Percentiles rank a stretch among this genome's conserved stretches.
phyloP scores from a whole-genome alignment of 2,113 vertebrate species.

The Austrofundulus limnaeus region DNA sequence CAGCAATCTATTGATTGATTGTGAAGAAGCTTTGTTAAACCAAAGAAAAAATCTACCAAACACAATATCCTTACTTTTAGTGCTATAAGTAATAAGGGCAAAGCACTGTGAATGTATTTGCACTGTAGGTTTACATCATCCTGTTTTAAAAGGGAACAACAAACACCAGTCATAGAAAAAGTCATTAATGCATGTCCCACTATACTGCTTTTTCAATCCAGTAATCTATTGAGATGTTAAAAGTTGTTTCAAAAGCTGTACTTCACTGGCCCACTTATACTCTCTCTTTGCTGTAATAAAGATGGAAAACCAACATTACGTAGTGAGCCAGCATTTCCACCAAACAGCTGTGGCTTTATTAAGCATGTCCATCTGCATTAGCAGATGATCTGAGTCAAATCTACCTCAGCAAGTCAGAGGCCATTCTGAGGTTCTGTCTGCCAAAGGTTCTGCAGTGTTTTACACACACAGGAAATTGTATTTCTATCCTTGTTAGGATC shows the following conservation, averaged over 20 bases:
- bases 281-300: background rate
- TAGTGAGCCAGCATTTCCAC: background rate
- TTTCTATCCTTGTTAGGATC: too few relatives aligned
- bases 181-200: too few relatives aligned
- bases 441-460: constrained; percentile 16
- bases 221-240: background rate
- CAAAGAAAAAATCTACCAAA: too few relatives aligned
- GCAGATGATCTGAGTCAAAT: constrained; percentile 2
- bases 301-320: background rate
- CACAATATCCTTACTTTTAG: too few relatives aligned
- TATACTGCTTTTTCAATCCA: background rate
- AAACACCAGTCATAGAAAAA: too few relatives aligned
- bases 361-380: background rate
- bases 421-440: constrained; percentile 4
- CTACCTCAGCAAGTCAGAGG: constrained; percentile 19
- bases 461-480: too few relatives aligned
- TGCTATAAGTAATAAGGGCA: too few relatives aligned
- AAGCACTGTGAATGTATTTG: too few relatives aligned
- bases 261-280: background rate
- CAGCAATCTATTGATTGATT: too few relatives aligned
- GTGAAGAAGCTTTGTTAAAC: too few relatives aligned
- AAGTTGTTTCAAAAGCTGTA: background rate
- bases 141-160: too few relatives aligned
- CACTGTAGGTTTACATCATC: too few relatives aligned
- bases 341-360: background rate